Percentiles rank a stretch among this genome's conserved stretches.
Conservation (phyloP, 1,140 invertebrate genomes). For the Leptinotarsa undecemlineata region DNA sequence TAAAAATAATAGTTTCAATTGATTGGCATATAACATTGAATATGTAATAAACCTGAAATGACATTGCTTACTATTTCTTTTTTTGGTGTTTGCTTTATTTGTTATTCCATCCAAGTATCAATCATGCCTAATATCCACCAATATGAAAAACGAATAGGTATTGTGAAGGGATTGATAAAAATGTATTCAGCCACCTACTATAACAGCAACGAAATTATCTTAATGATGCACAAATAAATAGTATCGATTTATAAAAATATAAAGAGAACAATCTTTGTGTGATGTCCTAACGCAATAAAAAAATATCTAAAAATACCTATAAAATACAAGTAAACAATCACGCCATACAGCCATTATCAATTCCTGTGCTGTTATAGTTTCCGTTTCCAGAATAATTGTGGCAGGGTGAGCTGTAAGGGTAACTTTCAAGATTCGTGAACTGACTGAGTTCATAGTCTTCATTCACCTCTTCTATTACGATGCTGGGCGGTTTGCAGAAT, state of each 20-base stretch:
- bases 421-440: conserved; percentile 50
- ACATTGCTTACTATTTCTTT: too few relatives aligned
- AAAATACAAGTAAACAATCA: conserved; percentile 31
- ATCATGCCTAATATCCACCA: too few relatives aligned
- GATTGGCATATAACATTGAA: too few relatives aligned
- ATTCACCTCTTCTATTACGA: conserved; percentile 49
- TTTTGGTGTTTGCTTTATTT: too few relatives aligned
- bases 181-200: background rate
- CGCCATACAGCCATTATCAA: conserved; percentile 55
- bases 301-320: background rate
- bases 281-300: background rate
- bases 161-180: background rate
- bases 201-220: background rate
- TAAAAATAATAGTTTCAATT: too few relatives aligned
- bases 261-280: background rate
- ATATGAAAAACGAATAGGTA: too few relatives aligned
- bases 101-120: too few relatives aligned
- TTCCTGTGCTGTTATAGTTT: conserved; percentile 44
- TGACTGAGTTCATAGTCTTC: conserved; percentile 45
- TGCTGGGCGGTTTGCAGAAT: conserved; percentile 47
- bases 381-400: conserved; percentile 48
- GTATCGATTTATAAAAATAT: background rate
- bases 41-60: too few relatives aligned
- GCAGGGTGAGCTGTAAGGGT: conserved; percentile 45
- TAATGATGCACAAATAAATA: background rate